These are phyloP conservation scores for Anguilla rostrata DNA, from an alignment of 2,113 vertebrate genomes.

Conservation along the genomic window DNA sequence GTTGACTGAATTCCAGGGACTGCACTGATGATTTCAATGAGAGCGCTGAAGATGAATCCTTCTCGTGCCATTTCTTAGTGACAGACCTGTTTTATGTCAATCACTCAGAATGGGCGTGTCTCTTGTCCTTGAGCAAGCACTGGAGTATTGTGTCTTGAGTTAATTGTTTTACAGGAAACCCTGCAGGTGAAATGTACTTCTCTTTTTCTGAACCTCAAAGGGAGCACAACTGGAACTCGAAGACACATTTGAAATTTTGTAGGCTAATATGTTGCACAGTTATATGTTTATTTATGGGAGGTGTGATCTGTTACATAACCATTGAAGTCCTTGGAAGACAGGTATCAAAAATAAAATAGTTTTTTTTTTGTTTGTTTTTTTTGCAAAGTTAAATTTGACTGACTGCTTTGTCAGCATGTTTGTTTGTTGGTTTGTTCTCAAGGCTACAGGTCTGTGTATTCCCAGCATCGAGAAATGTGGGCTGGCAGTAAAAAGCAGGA, in stretches of 20 bases:
- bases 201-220: background rate
- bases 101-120: background rate
- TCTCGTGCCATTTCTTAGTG: background rate
- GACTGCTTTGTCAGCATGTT: background rate
- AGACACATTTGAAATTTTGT: too few species aligned
- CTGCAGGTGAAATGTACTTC: background rate
- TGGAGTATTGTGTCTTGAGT: background rate
- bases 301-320: background rate
- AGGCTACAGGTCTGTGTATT: background rate
- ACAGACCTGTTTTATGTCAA: background rate
- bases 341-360: too few species aligned
- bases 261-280: too few species aligned
- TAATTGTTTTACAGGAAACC: background rate
- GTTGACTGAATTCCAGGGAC: background rate
- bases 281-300: too few species aligned
- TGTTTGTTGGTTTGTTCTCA: background rate
- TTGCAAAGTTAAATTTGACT: background rate
- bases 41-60: background rate
- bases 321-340: background rate
- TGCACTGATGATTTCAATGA: too few species aligned
- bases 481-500: background rate
- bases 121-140: background rate
- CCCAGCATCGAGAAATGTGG: background rate
- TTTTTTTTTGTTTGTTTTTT: too few species aligned
- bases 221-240: background rate